Evolutionary conservation across 2,797 vertebrate species (phyloP), one percentile per base, ranked within the genome.

Genomic region (Hippocampus kuda): DNA sequence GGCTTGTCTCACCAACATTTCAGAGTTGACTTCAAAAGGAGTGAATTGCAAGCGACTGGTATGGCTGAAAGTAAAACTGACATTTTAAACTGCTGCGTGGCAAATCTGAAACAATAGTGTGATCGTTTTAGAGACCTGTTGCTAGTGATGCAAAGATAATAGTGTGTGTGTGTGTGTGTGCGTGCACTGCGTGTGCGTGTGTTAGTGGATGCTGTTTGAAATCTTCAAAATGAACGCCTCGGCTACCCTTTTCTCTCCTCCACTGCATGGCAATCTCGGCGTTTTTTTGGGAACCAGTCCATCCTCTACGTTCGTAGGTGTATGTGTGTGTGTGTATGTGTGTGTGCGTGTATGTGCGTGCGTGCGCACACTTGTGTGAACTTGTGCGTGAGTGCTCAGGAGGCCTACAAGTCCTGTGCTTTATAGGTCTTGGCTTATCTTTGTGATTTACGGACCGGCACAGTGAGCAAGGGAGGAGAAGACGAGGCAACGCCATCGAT

Each of bases 361-460:
- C 56, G 67, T 68, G 38, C 49, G 49, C 26, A 68, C 41, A 66
- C 67, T 59, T 16, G 61, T 20, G 54, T 16, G 53, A 10, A 60
- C 26, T 66, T 59, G 61, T 49, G 74, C 46, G 68, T 51, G 68
- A 1, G 59, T 30, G 62, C 70, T 77, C 72, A 62, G 78, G 73
- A 80, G 81, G 80, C 78, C 84, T 77, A 75, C 75, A 76, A 77
- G 78, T 81, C 69, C 46, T 78, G 78, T 79, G 64, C 75, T 83
- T 86, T 83, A 78, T 77, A 77, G 84, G 77, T 78, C 77, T 74
- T 49, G 72, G 77, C 77, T 86, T 87, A 85, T 88, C 84, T 81
- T 24, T 80, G 76, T 83, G 86, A 85, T 84, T 86, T 84, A 83
- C 80, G 73, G 80, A 79, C 72, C 62, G n/a, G 70, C 73, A 77